Base-by-base conservation (phyloP, 2,797 vertebrate genomes). In the Aulostomus chinensis region DNA sequence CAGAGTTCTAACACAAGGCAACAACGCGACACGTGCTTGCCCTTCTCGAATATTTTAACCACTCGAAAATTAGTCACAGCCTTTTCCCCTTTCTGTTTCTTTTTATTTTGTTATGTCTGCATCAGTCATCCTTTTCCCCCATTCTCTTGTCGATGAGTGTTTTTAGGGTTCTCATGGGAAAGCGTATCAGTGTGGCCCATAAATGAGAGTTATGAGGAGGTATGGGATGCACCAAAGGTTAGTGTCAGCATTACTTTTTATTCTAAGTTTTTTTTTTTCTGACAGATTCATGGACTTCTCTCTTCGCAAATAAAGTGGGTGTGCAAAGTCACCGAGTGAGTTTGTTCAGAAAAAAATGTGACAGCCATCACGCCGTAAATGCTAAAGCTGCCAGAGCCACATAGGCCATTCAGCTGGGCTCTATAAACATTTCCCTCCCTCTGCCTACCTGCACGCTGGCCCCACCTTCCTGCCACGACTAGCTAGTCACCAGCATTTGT, bases 191-290 rank as follows among this genome's bases (percentile, higher is more conserved):
- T 71, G 68, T 68, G 76, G 78, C 54, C 72, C 59, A 86, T 89
- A 87, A 88, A 88, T 82, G 25, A 82, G 84, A 89, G 62, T 89
- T 88, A 91, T 78, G 86, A 82, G 81, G 83, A 85, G 80, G 51
- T 34, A 47, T 32, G 64, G 68, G 78, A 89, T 69, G 76, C 59
- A 46, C 63, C 71, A 72, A 83, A 83, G 80, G 74, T 88, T 88
- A 81, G 76, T 76, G 85, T 87, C 83, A 83, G 81, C 38, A 20
- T 85, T 74, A 68, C 79, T 78, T 86, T 78, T 83, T 75, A 81
- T 86, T 86, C 78, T 60, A 72, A 85, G 73, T 76, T 33, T 79
- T 83, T 80, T 34, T 76, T 33, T 79, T 83, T 80, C 32, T 84
- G 81, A 87, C 66, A 68, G 86, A 79, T 87, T 84, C 72, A 83